Percentiles rank a stretch among this genome's conserved stretches.
Evolutionary conservation across 1,140 invertebrate species (phyloP).

Genomic region (Schlechtendalia chinensis): DNA sequence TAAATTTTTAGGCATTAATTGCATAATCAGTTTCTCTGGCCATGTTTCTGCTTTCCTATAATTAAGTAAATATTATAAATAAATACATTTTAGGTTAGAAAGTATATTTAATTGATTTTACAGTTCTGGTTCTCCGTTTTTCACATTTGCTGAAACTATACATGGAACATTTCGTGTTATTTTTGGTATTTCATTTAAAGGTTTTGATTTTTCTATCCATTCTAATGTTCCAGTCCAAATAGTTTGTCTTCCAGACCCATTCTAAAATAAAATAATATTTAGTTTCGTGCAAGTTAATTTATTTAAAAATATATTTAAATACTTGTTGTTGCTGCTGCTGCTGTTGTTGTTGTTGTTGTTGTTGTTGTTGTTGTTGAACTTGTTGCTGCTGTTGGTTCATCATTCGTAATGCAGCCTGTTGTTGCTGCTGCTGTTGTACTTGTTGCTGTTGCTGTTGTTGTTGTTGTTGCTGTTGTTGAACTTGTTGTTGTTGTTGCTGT

Average conservation of each 20-base stretch:
- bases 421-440: slow-evolving; percentile 54
- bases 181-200: slow-evolving; percentile 61
- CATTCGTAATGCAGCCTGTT: slow-evolving; percentile 56
- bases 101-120: slow-evolving; percentile 56
- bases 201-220: slow-evolving; percentile 84
- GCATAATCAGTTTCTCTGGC: slow-evolving; percentile 89
- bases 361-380: slow-evolving; percentile 52
- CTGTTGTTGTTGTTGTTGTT: slow-evolving; percentile 54
- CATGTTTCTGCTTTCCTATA: slow-evolving; percentile 83
- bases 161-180: slow-evolving; percentile 79
- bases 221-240: slow-evolving; percentile 87
- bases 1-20: slow-evolving; percentile 86
- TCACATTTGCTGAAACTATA: slow-evolving; percentile 73
- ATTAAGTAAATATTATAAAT: slow-evolving; percentile 48
- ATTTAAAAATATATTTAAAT: slow-evolving; percentile 51
- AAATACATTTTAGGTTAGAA: not conserved
- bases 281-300: not conserved
- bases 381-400: slow-evolving; percentile 55
- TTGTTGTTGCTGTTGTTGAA: slow-evolving; percentile 56
- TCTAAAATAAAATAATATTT: slow-evolving; percentile 49
- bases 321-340: slow-evolving; percentile 56
- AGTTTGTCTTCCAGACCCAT: slow-evolving; percentile 63
- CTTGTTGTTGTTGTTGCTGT: slow-evolving; percentile 58
- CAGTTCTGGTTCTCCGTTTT: slow-evolving; percentile 82
- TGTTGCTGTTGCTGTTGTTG: slow-evolving; percentile 54